Evolutionary conservation across 2,797 vertebrate genomes (phyloP).

Genomic region (Lutjanus argentimaculatus): DNA sequence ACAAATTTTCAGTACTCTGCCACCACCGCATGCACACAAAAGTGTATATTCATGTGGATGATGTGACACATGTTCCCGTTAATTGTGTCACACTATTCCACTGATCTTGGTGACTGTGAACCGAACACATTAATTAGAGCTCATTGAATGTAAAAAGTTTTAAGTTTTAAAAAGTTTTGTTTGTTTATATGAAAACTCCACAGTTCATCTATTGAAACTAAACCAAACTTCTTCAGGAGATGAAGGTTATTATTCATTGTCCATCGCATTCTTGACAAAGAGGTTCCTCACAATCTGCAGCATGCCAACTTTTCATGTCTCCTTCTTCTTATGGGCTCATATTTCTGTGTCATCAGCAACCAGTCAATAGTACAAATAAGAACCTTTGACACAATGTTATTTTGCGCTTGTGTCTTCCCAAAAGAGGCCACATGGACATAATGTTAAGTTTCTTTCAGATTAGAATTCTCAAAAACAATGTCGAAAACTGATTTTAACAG

Average conservation of each 20-base stretch:
- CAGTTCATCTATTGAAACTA: background rate
- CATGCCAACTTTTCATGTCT: background rate
- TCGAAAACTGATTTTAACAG: background rate
- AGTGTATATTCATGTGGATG: too few species aligned
- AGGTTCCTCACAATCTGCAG: background rate
- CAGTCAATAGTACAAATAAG: constrained; percentile 10
- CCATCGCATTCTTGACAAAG: background rate
- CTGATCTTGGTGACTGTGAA: too few species aligned
- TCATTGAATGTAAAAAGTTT: too few species aligned
- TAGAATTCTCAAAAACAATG: background rate
- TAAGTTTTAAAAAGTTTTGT: background rate
- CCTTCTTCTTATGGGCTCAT: constrained; percentile 2
- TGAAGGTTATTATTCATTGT: background rate
- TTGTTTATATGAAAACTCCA: background rate
- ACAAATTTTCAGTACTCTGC: too few species aligned
- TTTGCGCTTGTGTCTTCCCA: constrained; percentile 1
- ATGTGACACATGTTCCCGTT: too few species aligned
- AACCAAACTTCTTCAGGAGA: background rate
- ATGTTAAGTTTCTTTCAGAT: background rate
- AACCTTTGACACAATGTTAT: background rate
- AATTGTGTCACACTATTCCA: too few species aligned
- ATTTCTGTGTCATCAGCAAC: background rate
- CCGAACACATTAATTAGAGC: background rate
- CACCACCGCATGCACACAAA: too few species aligned
- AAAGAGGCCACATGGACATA: background rate